A percentile compares a stretch with the other conserved stretches of the same genome.
Evolutionary conservation across 2,113 vertebrate species (phyloP).

Genomic region (Oenanthe melanoleuca): DNA sequence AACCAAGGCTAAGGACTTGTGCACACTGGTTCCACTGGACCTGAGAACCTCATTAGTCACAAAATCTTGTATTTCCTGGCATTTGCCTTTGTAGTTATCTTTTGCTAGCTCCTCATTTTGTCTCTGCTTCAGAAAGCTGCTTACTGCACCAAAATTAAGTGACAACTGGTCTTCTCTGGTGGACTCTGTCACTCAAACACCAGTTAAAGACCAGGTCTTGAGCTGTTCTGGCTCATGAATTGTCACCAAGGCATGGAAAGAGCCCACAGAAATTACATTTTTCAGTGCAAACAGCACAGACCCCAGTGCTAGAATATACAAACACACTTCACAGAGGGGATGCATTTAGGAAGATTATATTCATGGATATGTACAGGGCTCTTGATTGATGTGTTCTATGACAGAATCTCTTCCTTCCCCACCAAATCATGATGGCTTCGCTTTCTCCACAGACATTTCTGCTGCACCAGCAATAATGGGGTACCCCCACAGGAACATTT

Average conservation of each 20-base stretch:
- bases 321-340: neutral
- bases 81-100: neutral
- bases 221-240: neutral
- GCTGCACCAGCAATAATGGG: neutral
- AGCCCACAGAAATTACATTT: neutral
- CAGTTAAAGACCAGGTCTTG: neutral
- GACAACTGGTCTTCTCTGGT: slow-evolving; percentile 6
- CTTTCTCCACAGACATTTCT: neutral
- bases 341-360: neutral
- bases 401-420: neutral
- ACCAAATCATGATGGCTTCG: neutral
- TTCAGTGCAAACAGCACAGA: neutral
- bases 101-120: slow-evolving; percentile 12
- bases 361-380: neutral
- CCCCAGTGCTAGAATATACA: neutral
- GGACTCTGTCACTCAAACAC: neutral
- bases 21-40: neutral
- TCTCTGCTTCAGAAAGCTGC: slow-evolving; percentile 19
- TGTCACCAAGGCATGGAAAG: neutral
- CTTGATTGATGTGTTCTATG: neutral
- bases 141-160: slow-evolving; percentile 7
- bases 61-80: neutral
- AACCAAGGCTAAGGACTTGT: neutral
- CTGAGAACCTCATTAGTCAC: neutral
- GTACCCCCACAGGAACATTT: neutral